Evolutionary conservation across 1,140 invertebrate species (phyloP).

Genomic region (Calycopis cecrops): DNA sequence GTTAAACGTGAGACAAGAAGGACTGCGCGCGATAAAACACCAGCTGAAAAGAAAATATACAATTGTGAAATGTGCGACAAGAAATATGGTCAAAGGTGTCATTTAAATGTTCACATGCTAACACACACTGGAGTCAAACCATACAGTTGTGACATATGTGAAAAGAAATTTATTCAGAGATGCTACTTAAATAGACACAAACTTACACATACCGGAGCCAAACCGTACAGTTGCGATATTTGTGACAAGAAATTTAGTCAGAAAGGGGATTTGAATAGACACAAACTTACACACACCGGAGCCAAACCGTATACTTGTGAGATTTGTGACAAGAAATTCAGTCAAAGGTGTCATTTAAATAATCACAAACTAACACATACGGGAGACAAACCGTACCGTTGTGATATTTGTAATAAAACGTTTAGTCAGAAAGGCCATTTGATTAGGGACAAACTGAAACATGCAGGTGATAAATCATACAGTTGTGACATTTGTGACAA

Average conservation of each 20-base stretch:
- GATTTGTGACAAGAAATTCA: slow-evolving; percentile 6
- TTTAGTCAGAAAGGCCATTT: neutral
- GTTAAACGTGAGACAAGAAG: too few relatives aligned
- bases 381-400: slow-evolving; percentile 2
- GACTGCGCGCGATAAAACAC: too few relatives aligned
- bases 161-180: neutral
- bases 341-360: slow-evolving; percentile 1
- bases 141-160: neutral
- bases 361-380: slow-evolving; percentile 7
- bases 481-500: slow-evolving; percentile 10
- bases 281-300: neutral
- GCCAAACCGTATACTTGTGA: slow-evolving; percentile 10
- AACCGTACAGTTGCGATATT: neutral
- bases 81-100: neutral
- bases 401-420: slow-evolving; percentile 6
- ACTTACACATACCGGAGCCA: neutral
- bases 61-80: too few relatives aligned
- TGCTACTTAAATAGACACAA: neutral
- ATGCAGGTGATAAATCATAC: neutral
- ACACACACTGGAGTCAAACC: neutral
- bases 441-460: neutral
- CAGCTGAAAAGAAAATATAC: too few relatives aligned
- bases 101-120: neutral
- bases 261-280: neutral
- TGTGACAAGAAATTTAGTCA: slow-evolving; percentile 1